These are phyloP conservation scores for Aegotheles bennettii DNA, from an alignment of 2,113 vertebrate genomes.

Conservation along the genomic window DNA sequence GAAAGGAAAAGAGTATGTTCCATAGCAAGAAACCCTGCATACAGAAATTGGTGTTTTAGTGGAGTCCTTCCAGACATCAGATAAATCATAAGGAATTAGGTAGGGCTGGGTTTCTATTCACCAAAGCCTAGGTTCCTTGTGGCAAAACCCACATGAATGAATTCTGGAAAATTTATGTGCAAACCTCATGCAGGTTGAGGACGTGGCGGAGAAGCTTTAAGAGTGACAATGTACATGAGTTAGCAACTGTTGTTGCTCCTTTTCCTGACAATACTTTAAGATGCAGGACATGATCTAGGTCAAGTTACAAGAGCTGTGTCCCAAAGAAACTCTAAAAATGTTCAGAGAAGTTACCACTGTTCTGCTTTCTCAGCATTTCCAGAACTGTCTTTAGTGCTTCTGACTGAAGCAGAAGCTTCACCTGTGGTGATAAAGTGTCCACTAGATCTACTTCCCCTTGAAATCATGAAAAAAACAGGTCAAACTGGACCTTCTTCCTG, in stretches of 20 bases:
- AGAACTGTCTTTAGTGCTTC: background rate
- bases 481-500: background rate
- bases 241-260: background rate
- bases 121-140: background rate
- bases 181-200: background rate
- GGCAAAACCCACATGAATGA: background rate
- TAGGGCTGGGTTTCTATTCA: background rate
- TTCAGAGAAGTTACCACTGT: background rate
- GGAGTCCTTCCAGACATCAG: rapidly evolving
- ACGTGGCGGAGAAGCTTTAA: background rate
- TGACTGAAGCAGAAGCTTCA: background rate
- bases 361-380: background rate
- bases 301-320: background rate
- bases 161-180: background rate
- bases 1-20: background rate
- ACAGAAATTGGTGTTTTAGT: background rate
- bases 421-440: background rate
- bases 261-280: background rate
- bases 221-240: background rate
- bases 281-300: background rate
- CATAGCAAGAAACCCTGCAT: background rate
- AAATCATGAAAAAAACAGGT: background rate
- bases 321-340: background rate
- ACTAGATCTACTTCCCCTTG: background rate
- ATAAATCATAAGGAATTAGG: background rate